A percentile compares a stretch with the other conserved stretches of the same genome.
These are phyloP conservation scores for Cinara cedri DNA, from an alignment of 2,888 invertebrate genomes.

Conservation along the genomic window DNA sequence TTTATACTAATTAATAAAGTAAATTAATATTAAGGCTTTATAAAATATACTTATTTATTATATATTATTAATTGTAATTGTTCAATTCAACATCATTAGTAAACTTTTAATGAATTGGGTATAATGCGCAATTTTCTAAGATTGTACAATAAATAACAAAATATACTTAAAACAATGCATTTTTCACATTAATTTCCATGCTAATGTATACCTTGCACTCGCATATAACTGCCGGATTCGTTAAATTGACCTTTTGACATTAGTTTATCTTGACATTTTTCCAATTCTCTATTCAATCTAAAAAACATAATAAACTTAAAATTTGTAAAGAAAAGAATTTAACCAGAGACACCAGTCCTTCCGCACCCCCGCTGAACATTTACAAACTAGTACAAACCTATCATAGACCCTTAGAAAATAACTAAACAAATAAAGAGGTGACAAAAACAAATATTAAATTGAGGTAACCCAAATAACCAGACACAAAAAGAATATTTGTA, in stretches of 20 bases:
- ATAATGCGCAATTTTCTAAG: slow-evolving; percentile 6
- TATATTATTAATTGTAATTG: background rate
- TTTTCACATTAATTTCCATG: background rate
- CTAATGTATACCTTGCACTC: slow-evolving; percentile 36
- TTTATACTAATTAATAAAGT: background rate
- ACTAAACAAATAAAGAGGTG: too few species aligned
- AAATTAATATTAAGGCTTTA: too few species aligned
- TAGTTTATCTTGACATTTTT: slow-evolving; percentile 76
- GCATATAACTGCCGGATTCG: slow-evolving; percentile 39
- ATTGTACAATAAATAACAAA: background rate
- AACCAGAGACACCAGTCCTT: too few species aligned
- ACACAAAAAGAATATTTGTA: background rate
- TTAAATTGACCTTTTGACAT: slow-evolving; percentile 33
- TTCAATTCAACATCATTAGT: background rate
- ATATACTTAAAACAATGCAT: background rate
- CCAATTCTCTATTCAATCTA: slow-evolving; percentile 77
- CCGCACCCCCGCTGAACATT: too few species aligned
- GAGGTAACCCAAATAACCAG: too few species aligned
- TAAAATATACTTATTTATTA: too few species aligned
- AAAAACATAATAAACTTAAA: too few species aligned
- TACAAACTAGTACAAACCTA: too few species aligned
- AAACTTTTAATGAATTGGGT: too few species aligned
- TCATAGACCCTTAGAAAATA: too few species aligned
- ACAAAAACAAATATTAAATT: too few species aligned
- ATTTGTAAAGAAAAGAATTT: too few species aligned